Conservation (phyloP, 2,888 invertebrate genomes). For the Spisula subtruncata region DNA sequence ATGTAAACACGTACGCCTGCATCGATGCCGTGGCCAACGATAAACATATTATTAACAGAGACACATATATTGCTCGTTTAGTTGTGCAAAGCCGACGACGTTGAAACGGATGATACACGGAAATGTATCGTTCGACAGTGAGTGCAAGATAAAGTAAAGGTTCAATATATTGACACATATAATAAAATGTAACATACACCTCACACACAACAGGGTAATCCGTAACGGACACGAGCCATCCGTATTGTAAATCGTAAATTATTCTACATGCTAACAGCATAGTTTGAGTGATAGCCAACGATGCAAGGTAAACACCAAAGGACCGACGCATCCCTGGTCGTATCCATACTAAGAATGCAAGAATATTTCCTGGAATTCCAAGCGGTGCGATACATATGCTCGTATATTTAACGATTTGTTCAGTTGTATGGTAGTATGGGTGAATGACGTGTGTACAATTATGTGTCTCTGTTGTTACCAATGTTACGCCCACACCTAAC, state of each 20-base stretch:
- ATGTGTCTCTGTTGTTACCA: neutral
- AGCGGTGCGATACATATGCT: slow-evolving; percentile 79
- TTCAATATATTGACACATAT: slow-evolving; percentile 84
- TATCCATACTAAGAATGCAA: slow-evolving; percentile 86
- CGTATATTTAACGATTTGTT: slow-evolving; percentile 43
- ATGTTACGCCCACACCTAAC: neutral
- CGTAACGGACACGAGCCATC: slow-evolving; percentile 53
- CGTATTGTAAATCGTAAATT: neutral
- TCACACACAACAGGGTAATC: slow-evolving; percentile 83
- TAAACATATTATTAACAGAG: neutral
- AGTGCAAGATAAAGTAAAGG: slow-evolving; percentile 86
- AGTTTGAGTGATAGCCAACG: slow-evolving; percentile 84
- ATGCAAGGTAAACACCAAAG: slow-evolving; percentile 78
- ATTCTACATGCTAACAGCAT: slow-evolving; percentile 35
- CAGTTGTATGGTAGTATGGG: neutral
- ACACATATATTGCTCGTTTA: slow-evolving; percentile 79
- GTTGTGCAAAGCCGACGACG: slow-evolving; percentile 83
- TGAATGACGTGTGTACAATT: neutral
- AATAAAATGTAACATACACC: slow-evolving; percentile 81
- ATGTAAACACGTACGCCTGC: neutral
- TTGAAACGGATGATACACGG: slow-evolving; percentile 85
- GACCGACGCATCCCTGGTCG: slow-evolving; percentile 79
- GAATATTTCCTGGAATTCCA: slow-evolving; percentile 86
- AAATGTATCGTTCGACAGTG: slow-evolving; percentile 86
- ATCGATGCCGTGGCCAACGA: neutral